A percentile compares a stretch with the other conserved stretches of the same genome.
Conservation (phyloP, 2,888 invertebrate genomes). For the Machimus rusticus region DNA sequence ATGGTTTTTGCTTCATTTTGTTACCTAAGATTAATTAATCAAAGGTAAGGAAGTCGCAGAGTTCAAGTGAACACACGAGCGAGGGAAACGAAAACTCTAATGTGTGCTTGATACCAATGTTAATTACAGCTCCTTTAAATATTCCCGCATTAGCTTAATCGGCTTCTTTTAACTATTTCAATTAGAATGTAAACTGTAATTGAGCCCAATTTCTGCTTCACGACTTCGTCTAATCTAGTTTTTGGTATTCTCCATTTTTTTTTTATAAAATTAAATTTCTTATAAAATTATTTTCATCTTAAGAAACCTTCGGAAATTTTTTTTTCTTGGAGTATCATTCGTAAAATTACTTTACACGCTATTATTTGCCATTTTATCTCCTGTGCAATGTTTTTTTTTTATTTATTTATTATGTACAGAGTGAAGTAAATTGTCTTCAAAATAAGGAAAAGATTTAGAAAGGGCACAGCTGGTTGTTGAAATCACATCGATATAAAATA, state of each 20-base stretch:
- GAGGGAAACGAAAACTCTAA: neutral
- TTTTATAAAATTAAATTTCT: slow-evolving; percentile 35
- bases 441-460: neutral
- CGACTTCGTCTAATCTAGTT: slow-evolving; percentile 29
- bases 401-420: neutral
- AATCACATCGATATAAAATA: neutral
- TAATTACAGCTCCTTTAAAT: neutral
- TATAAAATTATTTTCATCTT: slow-evolving; percentile 25
- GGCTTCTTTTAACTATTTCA: slow-evolving; percentile 7
- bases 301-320: slow-evolving; percentile 37
- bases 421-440: neutral
- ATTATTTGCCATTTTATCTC: slow-evolving; percentile 5
- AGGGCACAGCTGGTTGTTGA: neutral
- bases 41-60: neutral
- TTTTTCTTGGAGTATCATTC: slow-evolving; percentile 23
- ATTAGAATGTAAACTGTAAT: slow-evolving; percentile 14
- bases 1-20: neutral
- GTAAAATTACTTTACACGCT: slow-evolving; percentile 30
- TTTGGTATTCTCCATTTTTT: slow-evolving; percentile 16
- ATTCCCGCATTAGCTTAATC: neutral
- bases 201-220: slow-evolving; percentile 34
- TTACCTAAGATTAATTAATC: neutral
- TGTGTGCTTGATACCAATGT: neutral
- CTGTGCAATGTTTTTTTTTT: neutral
- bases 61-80: neutral